These are phyloP conservation scores for Acanthococcus lagerstroemiae DNA, from an alignment of 2,888 invertebrate genomes.

Conservation along the genomic window DNA sequence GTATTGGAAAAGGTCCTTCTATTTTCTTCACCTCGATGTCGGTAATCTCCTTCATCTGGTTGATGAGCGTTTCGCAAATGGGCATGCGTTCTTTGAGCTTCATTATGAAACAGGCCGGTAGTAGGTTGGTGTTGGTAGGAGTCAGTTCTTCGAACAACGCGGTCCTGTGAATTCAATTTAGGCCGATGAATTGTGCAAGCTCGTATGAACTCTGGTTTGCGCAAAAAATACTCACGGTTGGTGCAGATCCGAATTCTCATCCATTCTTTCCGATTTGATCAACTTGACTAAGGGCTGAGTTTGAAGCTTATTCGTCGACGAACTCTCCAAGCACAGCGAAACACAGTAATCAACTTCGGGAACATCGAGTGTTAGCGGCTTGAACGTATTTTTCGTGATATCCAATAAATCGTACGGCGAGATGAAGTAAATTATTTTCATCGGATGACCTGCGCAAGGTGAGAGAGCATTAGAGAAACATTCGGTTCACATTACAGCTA, in stretches of 20 bases:
- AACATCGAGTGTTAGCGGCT: constrained; percentile 61
- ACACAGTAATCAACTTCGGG: constrained; percentile 68
- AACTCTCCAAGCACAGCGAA: constrained; percentile 81
- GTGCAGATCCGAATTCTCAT: constrained; percentile 7
- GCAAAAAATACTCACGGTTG: constrained; percentile 15
- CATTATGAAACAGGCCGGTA: constrained; percentile 83
- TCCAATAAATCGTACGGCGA: constrained; percentile 85
- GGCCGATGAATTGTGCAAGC: too few relatives aligned
- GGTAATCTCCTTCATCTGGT: constrained; percentile 54
- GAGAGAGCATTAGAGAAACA: background rate
- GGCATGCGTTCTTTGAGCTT: constrained; percentile 76
- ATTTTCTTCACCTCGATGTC: constrained; percentile 46
- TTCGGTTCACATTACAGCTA: background rate
- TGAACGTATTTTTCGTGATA: constrained; percentile 58
- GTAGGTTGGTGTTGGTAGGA: constrained; percentile 72
- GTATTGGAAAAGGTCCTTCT: constrained; percentile 13
- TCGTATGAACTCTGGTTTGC: too few relatives aligned
- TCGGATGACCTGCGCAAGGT: constrained; percentile 62
- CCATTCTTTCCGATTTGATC: constrained; percentile 19
- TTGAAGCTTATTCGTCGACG: constrained; percentile 73
- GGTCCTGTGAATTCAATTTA: constrained; percentile 29
- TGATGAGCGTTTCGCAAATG: constrained; percentile 49
- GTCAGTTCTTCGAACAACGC: constrained; percentile 73
- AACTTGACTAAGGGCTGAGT: constrained; percentile 9
- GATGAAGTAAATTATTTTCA: constrained; percentile 88